These are phyloP conservation scores for Calidris pugnax DNA, from an alignment of 2,113 vertebrate species.

Conservation along the genomic window DNA sequence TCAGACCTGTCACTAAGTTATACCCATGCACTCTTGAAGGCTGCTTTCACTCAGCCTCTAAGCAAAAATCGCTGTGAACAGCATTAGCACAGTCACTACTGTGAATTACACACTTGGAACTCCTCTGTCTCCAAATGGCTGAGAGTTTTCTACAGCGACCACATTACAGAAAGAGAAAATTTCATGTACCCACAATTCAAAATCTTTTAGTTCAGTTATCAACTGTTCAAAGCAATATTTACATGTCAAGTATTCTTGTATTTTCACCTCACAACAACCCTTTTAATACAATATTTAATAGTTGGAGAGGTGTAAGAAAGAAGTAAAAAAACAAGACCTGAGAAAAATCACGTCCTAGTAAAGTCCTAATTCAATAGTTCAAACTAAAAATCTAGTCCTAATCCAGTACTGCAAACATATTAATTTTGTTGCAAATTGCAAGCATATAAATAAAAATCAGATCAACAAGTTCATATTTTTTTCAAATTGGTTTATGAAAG, in stretches of 20 bases:
- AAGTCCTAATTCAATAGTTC: background rate
- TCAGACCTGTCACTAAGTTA: background rate
- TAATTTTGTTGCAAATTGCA: background rate
- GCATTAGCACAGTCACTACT: background rate
- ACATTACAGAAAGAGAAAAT: background rate
- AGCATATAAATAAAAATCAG: background rate
- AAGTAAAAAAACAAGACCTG: background rate
- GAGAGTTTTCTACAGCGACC: background rate
- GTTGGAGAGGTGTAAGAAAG: background rate
- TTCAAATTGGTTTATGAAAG: background rate
- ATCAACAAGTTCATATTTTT: background rate
- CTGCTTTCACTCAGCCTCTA: background rate
- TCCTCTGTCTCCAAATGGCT: background rate
- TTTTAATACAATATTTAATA: background rate
- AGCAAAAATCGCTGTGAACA: slow-evolving; percentile 1
- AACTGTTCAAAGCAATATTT: background rate
- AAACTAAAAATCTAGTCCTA: background rate
- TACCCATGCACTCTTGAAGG: background rate
- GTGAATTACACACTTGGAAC: background rate
- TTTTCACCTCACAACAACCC: background rate
- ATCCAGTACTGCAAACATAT: background rate
- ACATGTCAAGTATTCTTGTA: background rate
- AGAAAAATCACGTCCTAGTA: background rate
- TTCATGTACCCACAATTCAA: background rate
- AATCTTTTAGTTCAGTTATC: background rate